Evolutionary conservation across 1,140 invertebrate genomes (phyloP).

Genomic region (Cataglyphis hispanica): DNA sequence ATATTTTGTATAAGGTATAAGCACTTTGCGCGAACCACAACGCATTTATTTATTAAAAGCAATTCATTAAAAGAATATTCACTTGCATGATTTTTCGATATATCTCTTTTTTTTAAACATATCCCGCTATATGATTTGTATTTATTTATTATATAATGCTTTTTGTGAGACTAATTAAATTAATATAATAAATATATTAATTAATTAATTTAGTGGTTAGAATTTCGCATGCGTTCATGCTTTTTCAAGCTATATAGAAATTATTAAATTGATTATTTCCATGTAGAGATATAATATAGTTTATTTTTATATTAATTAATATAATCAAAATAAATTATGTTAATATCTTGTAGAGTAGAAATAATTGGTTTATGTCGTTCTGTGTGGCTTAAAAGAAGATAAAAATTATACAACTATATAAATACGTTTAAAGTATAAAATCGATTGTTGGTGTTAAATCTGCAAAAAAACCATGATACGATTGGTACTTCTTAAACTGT

Average conservation of each 20-base stretch:
- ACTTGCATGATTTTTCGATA: background rate
- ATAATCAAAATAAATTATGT: no score
- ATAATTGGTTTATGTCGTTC: background rate
- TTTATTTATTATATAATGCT: background rate
- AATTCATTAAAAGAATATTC: constrained; percentile 13
- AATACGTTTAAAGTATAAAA: background rate
- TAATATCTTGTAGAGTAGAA: background rate
- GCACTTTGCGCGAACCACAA: background rate
- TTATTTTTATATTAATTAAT: no score
- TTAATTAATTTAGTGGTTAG: no score
- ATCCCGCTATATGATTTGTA: background rate
- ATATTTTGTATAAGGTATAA: constrained; percentile 10
- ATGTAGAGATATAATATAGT: no score
- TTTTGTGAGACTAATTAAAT: background rate
- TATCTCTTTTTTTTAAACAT: background rate
- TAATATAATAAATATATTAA: no score
- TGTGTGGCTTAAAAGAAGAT: background rate
- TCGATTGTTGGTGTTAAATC: background rate
- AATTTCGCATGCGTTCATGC: no score
- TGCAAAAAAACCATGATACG: background rate
- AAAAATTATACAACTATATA: background rate
- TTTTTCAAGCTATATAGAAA: no score
- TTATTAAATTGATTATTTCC: no score
- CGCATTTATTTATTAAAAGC: background rate
- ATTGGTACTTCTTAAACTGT: background rate